Percentiles rank a stretch among this genome's conserved stretches.
These are phyloP conservation scores for Girardinus metallicus DNA, from an alignment of 2,797 vertebrate genomes.

Conservation along the genomic window DNA sequence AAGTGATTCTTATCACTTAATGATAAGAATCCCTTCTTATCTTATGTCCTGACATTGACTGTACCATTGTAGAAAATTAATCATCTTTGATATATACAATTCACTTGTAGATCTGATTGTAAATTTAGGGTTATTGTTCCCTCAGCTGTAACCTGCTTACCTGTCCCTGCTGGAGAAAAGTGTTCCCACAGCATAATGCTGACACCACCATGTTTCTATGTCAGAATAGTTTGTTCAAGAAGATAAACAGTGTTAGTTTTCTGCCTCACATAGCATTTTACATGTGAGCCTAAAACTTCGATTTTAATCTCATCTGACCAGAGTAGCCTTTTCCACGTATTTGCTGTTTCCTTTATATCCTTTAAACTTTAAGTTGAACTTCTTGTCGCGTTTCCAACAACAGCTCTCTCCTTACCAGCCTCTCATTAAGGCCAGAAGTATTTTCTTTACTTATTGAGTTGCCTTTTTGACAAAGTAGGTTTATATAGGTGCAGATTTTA, in stretches of 20 bases:
- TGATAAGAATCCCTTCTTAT: too few species aligned
- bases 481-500: not conserved
- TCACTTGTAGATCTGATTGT: not conserved
- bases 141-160: not conserved
- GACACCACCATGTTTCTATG: not conserved
- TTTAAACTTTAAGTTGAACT: not conserved
- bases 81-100: not conserved
- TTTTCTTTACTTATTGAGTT: not conserved
- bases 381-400: not conserved
- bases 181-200: not conserved
- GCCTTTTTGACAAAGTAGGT: not conserved
- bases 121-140: not conserved
- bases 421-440: not conserved
- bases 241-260: not conserved
- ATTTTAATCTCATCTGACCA: not conserved
- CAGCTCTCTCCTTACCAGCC: not conserved
- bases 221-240: not conserved
- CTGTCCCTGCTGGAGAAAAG: not conserved
- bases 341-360: not conserved
- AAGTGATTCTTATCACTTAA: too few species aligned
- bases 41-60: not conserved
- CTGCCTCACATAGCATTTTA: not conserved
- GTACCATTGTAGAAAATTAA: not conserved
- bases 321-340: not conserved
- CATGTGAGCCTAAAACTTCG: not conserved